These are phyloP conservation scores for Pseudochirops corinnae DNA, from an alignment of 2,797 vertebrate genomes.

Conservation along the genomic window DNA sequence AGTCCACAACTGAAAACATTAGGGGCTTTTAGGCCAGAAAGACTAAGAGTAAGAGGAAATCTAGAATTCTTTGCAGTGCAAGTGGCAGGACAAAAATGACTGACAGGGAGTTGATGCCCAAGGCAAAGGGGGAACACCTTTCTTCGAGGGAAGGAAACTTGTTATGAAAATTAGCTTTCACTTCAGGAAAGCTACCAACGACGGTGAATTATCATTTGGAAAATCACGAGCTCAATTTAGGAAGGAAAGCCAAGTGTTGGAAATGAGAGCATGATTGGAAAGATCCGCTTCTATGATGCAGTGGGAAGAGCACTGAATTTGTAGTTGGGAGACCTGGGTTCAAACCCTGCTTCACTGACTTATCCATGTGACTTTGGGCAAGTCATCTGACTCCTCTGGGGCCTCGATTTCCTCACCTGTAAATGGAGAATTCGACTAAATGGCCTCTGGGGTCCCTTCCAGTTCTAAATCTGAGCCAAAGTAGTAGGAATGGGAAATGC, in stretches of 20 bases:
- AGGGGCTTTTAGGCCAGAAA: slow-evolving; percentile 46
- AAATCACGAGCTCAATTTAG: slow-evolving; percentile 57
- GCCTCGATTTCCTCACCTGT: not conserved
- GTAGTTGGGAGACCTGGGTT: not conserved
- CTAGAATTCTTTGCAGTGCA: not conserved
- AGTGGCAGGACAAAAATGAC: not conserved
- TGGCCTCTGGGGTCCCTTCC: not conserved
- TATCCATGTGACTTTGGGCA: not conserved
- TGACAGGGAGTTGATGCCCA: not conserved
- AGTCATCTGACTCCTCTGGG: not conserved
- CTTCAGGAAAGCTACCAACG: not conserved
- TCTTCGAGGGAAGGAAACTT: slow-evolving; percentile 42
- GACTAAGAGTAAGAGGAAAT: not conserved
- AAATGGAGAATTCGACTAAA: not conserved
- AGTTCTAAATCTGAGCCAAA: not conserved
- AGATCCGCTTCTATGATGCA: slow-evolving; percentile 7
- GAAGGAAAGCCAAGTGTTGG: slow-evolving; percentile 50
- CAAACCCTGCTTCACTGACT: not conserved
- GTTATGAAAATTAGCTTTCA: not conserved
- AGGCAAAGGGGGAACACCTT: not conserved
- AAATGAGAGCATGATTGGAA: slow-evolving; percentile 61
- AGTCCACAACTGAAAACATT: slow-evolving; percentile 38
- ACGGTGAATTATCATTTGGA: slow-evolving; percentile 37
- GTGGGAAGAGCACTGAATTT: not conserved
- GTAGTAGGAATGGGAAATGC: slow-evolving; percentile 69